Evolutionary conservation across 2,888 invertebrate genomes (phyloP), one percentile per base, ranked within the genome.

Genomic region (Plebejus argus): DNA sequence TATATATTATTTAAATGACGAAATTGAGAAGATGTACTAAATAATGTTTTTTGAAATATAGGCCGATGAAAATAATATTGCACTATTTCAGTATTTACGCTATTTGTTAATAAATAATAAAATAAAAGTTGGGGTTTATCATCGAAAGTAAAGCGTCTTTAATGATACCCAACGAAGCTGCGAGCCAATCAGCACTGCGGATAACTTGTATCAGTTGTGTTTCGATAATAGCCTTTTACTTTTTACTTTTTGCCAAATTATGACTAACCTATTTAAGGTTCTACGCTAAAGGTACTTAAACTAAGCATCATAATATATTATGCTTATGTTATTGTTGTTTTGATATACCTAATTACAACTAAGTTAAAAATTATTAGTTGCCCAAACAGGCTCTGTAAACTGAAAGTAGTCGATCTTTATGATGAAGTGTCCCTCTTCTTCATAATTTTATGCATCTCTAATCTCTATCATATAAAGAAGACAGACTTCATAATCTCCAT

Each of bases 161-260:
- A 66, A 66, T 23, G 20, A 61, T 23, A 12, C 23, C 23, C 12
- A 15, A 58, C 58, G 61, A 66, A 28, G 58, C 58, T 3, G 56
- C 58, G 20, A 66, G 61, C 61, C 61, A 66, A 66, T 66, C 61
- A 66, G 61, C 61, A 28, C 61, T 66, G 61, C 61, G 28, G 61
- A 66, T 66, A 66, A 28, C 5, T 66, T 15, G 8, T 66, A 10
- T 23, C 23, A 28, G 61, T 28, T 66, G 28, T 66, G 23, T 66
- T 66, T 23, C 20, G 61, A 4, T 66, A 66, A 66, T 66, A 23
- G 61, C 28, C 23, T 23, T 28, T 66, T 23, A 23, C 10, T 58
- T 20, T 20, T 58, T 20, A 20, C 0, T 23, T 66, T 12, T 28
- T 23, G 4, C 23, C 23, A 28, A 23, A 5, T 3, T 66, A 66